Evolutionary conservation across 2,113 vertebrate species (phyloP).

Genomic region (Panthera tigris): DNA sequence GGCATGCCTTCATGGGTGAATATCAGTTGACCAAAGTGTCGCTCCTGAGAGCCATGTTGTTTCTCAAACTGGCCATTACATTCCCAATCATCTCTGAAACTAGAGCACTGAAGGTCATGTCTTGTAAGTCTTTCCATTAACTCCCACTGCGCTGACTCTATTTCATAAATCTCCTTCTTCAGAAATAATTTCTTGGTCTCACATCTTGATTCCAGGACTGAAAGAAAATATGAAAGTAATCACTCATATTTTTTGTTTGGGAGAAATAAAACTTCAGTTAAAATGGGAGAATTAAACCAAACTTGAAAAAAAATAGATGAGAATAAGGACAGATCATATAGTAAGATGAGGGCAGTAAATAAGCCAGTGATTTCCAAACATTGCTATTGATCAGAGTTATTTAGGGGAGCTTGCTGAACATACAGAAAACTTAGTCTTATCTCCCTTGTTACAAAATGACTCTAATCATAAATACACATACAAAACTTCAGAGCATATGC

Average conservation of each 20-base stretch:
- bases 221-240: slow-evolving; percentile 60
- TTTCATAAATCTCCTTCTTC: slow-evolving; percentile 70
- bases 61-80: slow-evolving; percentile 61
- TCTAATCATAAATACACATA: neutral
- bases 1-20: slow-evolving; percentile 34
- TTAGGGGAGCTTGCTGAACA: neutral
- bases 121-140: slow-evolving; percentile 64
- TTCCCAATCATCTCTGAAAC: slow-evolving; percentile 52
- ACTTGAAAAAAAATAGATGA: neutral
- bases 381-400: neutral
- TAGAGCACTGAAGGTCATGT: neutral
- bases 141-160: slow-evolving; percentile 63
- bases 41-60: slow-evolving; percentile 38
- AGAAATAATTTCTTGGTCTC: slow-evolving; percentile 64
- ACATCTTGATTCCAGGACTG: slow-evolving; percentile 67
- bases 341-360: neutral
- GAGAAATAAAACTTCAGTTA: slow-evolving; percentile 37
- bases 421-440: neutral
- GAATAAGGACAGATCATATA: neutral
- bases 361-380: neutral
- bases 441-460: neutral
- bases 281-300: slow-evolving; percentile 20
- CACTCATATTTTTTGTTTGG: slow-evolving; percentile 49
- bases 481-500: neutral
- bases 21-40: slow-evolving; percentile 44